phyloP scores from a whole-genome alignment of 2,113 vertebrate genomes.

The Ochotona curzoniae region DNA sequence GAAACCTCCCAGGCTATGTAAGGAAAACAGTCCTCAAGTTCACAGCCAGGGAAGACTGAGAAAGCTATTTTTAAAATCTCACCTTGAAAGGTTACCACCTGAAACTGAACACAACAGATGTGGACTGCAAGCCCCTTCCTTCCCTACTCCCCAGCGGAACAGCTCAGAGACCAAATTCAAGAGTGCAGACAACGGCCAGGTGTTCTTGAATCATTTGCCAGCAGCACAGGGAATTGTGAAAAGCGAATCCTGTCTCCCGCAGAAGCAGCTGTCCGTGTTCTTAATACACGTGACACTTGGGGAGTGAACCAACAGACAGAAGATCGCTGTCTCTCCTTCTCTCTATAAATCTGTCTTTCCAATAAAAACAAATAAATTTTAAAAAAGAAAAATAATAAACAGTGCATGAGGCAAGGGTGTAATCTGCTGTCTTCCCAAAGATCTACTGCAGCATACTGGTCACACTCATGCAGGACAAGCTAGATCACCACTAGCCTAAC shows the following conservation, averaged over 20 bases:
- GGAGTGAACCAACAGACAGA: no score
- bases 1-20: slow-evolving; percentile 2
- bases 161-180: neutral
- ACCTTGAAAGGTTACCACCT: slow-evolving; percentile 53
- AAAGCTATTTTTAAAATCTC: slow-evolving; percentile 28
- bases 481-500: no score
- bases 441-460: neutral
- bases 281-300: neutral
- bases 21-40: slow-evolving; percentile 22
- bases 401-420: neutral
- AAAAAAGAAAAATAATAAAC: neutral
- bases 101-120: slow-evolving; percentile 38
- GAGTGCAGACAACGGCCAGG: neutral
- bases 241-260: neutral
- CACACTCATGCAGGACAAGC: no score
- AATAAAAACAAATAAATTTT: no score
- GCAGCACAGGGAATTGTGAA: neutral
- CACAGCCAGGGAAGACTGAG: neutral
- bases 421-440: neutral
- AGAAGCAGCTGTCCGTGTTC: neutral
- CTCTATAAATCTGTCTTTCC: no score
- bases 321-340: no score
- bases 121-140: slow-evolving; percentile 9
- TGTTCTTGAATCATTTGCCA: neutral
- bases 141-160: neutral